These are phyloP conservation scores for Campaea margaritaria DNA, from an alignment of 2,888 invertebrate genomes.

Conservation along the genomic window DNA sequence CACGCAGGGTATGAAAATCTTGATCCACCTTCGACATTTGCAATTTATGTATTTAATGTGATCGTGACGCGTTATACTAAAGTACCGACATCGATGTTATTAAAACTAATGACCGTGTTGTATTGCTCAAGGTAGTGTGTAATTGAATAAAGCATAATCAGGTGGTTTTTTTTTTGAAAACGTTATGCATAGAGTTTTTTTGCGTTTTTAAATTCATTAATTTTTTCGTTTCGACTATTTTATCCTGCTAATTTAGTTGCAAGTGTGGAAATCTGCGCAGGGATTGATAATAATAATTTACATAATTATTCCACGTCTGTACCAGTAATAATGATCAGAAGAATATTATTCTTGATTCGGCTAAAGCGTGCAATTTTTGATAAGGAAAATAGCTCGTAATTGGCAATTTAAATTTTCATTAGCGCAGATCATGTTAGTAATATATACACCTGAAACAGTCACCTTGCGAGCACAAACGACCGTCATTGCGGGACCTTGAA, in stretches of 20 bases:
- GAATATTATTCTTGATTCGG: too few species aligned
- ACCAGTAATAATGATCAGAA: too few species aligned
- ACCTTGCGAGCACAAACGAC: conserved; percentile 19
- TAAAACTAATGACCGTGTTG: conserved; percentile 5
- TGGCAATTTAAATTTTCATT: not conserved
- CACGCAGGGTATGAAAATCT: conserved; percentile 33
- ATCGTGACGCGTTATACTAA: too few species aligned
- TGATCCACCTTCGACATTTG: conserved; percentile 18
- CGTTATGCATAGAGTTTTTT: not conserved
- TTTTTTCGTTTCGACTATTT: too few species aligned
- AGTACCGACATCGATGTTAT: conserved; percentile 5
- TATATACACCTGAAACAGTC: conserved; percentile 11
- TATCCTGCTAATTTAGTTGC: too few species aligned
- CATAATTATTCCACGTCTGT: too few species aligned
- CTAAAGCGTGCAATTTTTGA: too few species aligned
- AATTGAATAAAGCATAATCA: not conserved
- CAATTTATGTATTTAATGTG: too few species aligned
- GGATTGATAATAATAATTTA: too few species aligned
- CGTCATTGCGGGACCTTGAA: conserved; percentile 51
- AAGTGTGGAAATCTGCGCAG: too few species aligned
- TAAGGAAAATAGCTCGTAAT: not conserved
- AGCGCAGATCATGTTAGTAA: not conserved
- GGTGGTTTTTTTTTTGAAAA: not conserved
- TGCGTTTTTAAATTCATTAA: too few species aligned
- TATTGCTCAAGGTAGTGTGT: not conserved